Evolutionary conservation across 2,888 invertebrate species (phyloP).

Genomic region (Amiota mariae): DNA sequence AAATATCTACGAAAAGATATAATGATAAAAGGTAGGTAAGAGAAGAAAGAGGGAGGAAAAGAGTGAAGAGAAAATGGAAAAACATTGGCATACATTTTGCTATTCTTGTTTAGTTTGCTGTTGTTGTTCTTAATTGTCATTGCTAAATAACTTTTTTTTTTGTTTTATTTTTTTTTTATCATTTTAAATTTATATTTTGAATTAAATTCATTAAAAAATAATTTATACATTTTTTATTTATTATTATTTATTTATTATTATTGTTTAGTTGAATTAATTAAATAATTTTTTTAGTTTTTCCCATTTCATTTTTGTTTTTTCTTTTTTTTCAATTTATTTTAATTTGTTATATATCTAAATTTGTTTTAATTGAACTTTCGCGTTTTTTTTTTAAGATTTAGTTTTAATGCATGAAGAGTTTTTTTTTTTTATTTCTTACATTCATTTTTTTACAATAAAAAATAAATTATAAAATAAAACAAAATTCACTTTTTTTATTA

Average conservation of each 20-base stretch:
- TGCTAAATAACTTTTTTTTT: constrained; percentile 16
- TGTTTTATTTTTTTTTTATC: constrained; percentile 25
- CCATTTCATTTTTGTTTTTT: constrained; percentile 41
- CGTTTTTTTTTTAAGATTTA: constrained; percentile 51
- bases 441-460: constrained; percentile 17
- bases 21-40: background rate
- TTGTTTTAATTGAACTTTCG: constrained; percentile 68
- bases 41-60: background rate
- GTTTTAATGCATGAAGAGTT: constrained; percentile 31
- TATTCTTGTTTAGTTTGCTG: constrained; percentile 26
- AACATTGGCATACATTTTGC: background rate
- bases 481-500: constrained; percentile 10
- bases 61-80: background rate
- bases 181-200: constrained; percentile 59
- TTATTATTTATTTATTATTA: constrained; percentile 29
- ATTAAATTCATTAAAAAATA: constrained; percentile 41
- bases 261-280: constrained; percentile 44
- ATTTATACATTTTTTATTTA: constrained; percentile 38
- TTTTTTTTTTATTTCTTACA: constrained; percentile 42
- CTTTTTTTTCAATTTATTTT: constrained; percentile 42
- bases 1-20: background rate
- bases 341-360: constrained; percentile 55
- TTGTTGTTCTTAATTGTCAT: background rate
- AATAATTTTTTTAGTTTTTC: constrained; percentile 2
- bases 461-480: constrained; percentile 23